Evolutionary conservation across 23 tunicate species (phyloP).

Genomic region (Styela plicata): DNA sequence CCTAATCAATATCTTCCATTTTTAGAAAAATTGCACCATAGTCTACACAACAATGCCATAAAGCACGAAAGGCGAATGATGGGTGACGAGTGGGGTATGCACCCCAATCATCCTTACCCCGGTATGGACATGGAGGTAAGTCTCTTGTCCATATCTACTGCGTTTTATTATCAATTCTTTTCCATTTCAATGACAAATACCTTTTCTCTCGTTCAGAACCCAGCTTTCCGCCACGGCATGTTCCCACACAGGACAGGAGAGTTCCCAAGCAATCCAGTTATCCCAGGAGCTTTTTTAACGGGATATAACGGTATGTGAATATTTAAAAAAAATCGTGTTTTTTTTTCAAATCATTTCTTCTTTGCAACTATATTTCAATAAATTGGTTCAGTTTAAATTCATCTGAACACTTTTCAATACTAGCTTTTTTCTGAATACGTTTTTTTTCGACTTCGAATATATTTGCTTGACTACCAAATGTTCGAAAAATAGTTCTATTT

Average conservation of each 20-base stretch:
- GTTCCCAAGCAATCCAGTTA: constrained; percentile 86
- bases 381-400: no score
- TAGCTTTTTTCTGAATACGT: no score
- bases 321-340: no score
- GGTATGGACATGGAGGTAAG: constrained; percentile 19
- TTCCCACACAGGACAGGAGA: constrained; percentile 33
- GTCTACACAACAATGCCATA: constrained; percentile 25
- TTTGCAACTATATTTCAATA: no score
- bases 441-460: no score
- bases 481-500: no score
- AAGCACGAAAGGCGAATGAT: constrained; percentile 28
- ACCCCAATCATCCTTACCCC: constrained; percentile 17
- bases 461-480: no score
- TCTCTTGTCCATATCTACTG: no score
- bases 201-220: constrained; percentile 20
- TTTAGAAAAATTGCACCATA: constrained; percentile 28
- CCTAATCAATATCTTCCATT: not conserved
- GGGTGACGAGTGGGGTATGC: constrained; percentile 32
- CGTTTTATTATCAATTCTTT: not conserved
- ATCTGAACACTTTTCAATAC: no score
- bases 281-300: constrained; percentile 85
- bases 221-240: constrained; percentile 26
- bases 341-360: no score
- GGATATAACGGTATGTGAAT: constrained; percentile 87
- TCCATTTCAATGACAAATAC: not conserved